Evolutionary conservation across 2,113 vertebrate genomes (phyloP).

Genomic region (Procavia capensis): DNA sequence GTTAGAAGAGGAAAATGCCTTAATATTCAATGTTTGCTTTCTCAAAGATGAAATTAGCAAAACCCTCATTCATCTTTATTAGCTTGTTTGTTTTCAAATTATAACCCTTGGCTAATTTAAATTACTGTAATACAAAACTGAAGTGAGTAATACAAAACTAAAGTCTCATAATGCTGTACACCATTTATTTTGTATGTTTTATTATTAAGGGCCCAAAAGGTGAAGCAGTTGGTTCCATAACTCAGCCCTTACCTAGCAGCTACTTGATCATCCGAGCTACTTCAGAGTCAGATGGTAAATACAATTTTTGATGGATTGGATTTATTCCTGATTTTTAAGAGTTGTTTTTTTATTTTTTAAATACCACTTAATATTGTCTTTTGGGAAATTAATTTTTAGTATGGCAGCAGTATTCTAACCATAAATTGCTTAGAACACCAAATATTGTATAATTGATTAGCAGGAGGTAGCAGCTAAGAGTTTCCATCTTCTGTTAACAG

Average conservation of each 20-base stretch:
- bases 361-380: slow-evolving; percentile 42
- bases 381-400: background rate
- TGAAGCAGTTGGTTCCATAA: slow-evolving; percentile 98
- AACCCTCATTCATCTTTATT: background rate
- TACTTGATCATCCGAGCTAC: slow-evolving; percentile 98
- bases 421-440: slow-evolving; percentile 24
- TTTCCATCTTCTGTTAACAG: background rate
- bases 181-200: slow-evolving; percentile 39
- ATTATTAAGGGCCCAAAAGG: slow-evolving; percentile 96
- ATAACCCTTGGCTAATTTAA: background rate
- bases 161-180: background rate
- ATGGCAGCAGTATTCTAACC: background rate
- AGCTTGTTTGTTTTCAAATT: slow-evolving; percentile 52
- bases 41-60: slow-evolving; percentile 30
- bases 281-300: slow-evolving; percentile 98
- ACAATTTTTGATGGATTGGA: slow-evolving; percentile 36
- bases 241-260: slow-evolving; percentile 98
- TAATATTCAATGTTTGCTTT: slow-evolving; percentile 14
- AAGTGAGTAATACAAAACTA: background rate
- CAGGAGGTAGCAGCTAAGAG: background rate
- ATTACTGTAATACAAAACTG: background rate
- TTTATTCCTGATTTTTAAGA: slow-evolving; percentile 43
- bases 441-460: background rate
- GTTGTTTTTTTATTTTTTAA: slow-evolving; percentile 7
- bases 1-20: slow-evolving; percentile 1